Conservation (phyloP, 2,113 vertebrate genomes). For the Plotosus lineatus region DNA sequence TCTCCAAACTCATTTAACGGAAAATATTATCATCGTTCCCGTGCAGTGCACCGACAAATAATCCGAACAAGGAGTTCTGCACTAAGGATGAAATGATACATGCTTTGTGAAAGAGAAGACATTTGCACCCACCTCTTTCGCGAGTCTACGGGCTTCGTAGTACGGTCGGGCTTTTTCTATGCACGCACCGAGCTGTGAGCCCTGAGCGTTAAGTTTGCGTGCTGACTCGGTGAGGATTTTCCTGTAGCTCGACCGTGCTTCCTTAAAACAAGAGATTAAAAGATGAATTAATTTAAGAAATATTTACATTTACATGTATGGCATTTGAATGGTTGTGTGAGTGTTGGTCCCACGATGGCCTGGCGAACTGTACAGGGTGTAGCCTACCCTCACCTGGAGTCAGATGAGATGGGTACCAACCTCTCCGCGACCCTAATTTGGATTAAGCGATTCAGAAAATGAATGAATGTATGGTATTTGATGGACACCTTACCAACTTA, state of each 20-base stretch:
- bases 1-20: background rate
- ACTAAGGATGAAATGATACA: background rate
- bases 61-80: background rate
- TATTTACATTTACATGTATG: no score
- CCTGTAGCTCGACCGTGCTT: slow-evolving; percentile 86
- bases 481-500: no score
- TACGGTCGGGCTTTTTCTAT: slow-evolving; percentile 90
- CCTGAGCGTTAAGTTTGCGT: slow-evolving; percentile 83
- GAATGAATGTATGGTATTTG: no score
- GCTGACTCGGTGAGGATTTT: slow-evolving; percentile 88
- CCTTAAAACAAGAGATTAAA: slow-evolving; percentile 64
- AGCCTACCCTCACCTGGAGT: no score
- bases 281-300: background rate
- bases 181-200: slow-evolving; percentile 83
- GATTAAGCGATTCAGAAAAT: no score
- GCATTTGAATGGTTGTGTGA: no score
- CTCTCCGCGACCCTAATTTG: no score
- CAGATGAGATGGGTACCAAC: no score
- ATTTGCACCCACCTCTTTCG: slow-evolving; percentile 77
- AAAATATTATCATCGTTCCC: slow-evolving; percentile 28
- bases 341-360: no score
- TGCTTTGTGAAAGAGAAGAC: background rate
- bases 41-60: background rate
- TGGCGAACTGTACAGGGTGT: no score
- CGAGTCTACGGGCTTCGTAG: slow-evolving; percentile 84